Base-by-base conservation (phyloP, 2,888 invertebrate species). In the Lagria hirta region DNA sequence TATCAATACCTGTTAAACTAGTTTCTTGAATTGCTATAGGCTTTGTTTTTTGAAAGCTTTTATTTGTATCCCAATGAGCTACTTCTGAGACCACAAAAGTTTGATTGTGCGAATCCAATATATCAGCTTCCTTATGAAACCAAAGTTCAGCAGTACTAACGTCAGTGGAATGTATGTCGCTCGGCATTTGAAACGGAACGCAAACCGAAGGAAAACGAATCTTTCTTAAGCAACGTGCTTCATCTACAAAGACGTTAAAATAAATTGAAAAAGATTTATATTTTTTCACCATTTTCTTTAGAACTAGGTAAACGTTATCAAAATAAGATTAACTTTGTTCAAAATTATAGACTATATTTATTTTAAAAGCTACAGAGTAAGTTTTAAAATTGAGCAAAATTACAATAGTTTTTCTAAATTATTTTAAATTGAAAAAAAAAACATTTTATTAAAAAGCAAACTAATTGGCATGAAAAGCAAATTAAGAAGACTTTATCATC, bases 1-100 rank as follows among this genome's bases (percentile, higher is more conserved):
- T 37, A 18, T 22, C 4, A 14, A 62, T 66, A 83, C 83, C 82
- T 62, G 78, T 76, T 18, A 80, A 77, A 55, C 82, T 79, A n/a
- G 86, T 85, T 68, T 86, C 83, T 62, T 85, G 82, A 54, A 87
- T 87, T 12, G 87, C 87, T 48, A 88, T 83, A 1, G 86, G 83
- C 55, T 83, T 86, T n/a, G 83, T 84, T 71, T 86, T 83, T 62
- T 83, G 83, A 61, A 86, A 81, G 70, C 84, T 83, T 61, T 82
- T 81, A 54, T 76, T 76, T 38, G 71, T 60, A 69, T 82, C 82
- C 86, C 86, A 83, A 62, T 86, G 85, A 4, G 86, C 85, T 7
- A 88, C 82, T 65, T 89, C 88, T 0, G 86, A 85, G 29, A 88
- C 80, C 13, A 86, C 82, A 62, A 88, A 84, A 0, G 85, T 86